Evolutionary conservation across 2,113 vertebrate genomes (phyloP).

Genomic region (Machaerirhynchus nigripectus): DNA sequence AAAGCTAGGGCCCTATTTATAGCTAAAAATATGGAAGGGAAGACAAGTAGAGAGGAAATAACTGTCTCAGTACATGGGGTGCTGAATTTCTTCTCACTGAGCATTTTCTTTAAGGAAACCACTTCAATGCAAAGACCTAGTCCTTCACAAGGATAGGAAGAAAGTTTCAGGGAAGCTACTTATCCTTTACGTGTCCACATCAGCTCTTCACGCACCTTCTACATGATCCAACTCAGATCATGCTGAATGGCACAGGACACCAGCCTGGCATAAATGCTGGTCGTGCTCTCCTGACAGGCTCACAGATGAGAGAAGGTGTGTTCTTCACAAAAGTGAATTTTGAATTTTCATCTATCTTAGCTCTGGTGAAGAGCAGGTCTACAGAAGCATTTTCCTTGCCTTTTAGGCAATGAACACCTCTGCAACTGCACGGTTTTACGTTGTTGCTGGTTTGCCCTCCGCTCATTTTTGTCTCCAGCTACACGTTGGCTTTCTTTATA

Average conservation of each 20-base stretch:
- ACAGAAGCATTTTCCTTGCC: not conserved
- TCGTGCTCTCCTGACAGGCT: not conserved
- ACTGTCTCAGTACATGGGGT: not conserved
- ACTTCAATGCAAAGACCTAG: not conserved
- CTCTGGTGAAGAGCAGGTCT: not conserved
- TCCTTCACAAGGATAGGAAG: not conserved
- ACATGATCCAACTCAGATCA: fast-evolving
- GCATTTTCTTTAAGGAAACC: not conserved
- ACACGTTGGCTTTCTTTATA: not conserved
- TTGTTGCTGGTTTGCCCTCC: not conserved
- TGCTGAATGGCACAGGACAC: not conserved
- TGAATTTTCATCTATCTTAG: not conserved
- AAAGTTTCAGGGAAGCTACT: not conserved
- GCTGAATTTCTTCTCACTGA: not conserved
- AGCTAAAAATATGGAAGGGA: not conserved
- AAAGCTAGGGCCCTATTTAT: not conserved
- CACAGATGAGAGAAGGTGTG: not conserved
- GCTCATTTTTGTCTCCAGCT: not conserved
- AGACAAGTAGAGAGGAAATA: not conserved
- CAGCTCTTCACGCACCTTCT: not conserved
- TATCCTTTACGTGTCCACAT: not conserved
- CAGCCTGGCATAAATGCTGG: not conserved
- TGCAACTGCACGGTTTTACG: not conserved
- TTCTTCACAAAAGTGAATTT: not conserved
- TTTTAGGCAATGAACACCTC: not conserved